These are phyloP conservation scores for Holacanthella duospinosa DNA, from an alignment of 2,888 invertebrate species.

Conservation along the genomic window DNA sequence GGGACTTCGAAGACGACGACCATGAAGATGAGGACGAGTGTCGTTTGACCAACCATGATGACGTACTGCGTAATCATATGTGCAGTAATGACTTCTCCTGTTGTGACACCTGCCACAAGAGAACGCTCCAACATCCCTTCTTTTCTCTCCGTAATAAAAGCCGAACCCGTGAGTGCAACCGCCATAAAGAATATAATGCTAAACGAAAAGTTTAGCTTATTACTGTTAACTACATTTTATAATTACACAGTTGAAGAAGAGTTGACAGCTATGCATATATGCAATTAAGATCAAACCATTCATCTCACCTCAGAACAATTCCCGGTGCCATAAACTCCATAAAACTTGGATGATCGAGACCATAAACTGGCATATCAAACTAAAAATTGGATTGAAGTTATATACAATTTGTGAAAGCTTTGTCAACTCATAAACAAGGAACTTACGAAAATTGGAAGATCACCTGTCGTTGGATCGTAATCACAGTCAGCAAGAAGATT, in stretches of 20 bases:
- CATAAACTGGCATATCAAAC: constrained; percentile 79
- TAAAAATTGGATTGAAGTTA: constrained; percentile 40
- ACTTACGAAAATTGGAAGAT: constrained; percentile 28
- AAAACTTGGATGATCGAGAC: constrained; percentile 77
- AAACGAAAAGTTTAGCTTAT: constrained; percentile 33
- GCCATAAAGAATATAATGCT: constrained; percentile 95
- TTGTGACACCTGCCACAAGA: constrained; percentile 85
- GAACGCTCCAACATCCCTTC: constrained; percentile 84
- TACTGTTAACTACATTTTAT: background rate
- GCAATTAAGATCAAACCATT: too few relatives aligned
- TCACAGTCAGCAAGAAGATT: constrained; percentile 60
- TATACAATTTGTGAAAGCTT: background rate
- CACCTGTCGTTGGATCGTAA: constrained; percentile 39
- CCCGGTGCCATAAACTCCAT: constrained; percentile 94
- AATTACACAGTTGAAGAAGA: background rate
- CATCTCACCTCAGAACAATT: constrained; percentile 73
- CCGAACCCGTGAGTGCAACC: constrained; percentile 84
- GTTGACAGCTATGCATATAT: too few relatives aligned
- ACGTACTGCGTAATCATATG: constrained; percentile 91
- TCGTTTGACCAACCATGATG: constrained; percentile 88
- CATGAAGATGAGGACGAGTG: constrained; percentile 81
- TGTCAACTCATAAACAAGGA: background rate
- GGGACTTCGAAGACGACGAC: constrained; percentile 80
- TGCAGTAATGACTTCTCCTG: constrained; percentile 82
- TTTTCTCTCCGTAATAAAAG: constrained; percentile 78